Evolutionary conservation across 2,888 invertebrate genomes (phyloP), one percentile per base, ranked within the genome.

Genomic region (Amiota mariae): DNA sequence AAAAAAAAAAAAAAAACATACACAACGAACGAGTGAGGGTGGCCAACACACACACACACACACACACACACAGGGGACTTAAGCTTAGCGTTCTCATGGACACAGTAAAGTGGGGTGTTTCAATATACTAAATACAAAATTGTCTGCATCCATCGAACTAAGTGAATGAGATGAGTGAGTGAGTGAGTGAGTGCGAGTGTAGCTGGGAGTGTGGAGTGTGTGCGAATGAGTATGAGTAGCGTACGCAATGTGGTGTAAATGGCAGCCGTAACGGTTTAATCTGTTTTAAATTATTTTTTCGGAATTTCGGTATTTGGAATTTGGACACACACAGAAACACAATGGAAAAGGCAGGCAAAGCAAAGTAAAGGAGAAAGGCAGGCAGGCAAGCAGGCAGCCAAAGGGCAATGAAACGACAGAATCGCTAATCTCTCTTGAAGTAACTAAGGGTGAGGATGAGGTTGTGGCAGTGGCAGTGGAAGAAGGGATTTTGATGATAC

Each of bases 181-280:
- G n/a, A n/a, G n/a, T n/a, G n/a, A n/a, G n/a, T n/a, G n/a, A 46
- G 71, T 10, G 36, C 13, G 61, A 20, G 8, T 36, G 36, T 2
- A 6, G 70, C 54, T 48, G 73, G 76, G 77, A 61, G 76, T 71
- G 13, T 48, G 67, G 15, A 72, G 36, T 36, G 36, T 20, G 18
- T 18, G 11, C 20, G 59, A 18, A 59, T 70, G 79, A 71, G 72
- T 57, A 12, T 15, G 57, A 48, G 72, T 75, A 76, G 75, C 56
- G 72, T 72, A 78, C 80, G 81, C 82, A 79, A 83, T 81, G 85
- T 82, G 81, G 85, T 82, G 87, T 80, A 79, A 87, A 88, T 85
- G 87, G 84, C 86, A 81, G 86, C 81, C 87, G 82, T 83, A 87
- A 86, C 88, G 87, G 81, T 86, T 88, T 88, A 87, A 88, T 88